Base-by-base conservation (phyloP, 2,888 invertebrate genomes). In the Villa cingulata region DNA sequence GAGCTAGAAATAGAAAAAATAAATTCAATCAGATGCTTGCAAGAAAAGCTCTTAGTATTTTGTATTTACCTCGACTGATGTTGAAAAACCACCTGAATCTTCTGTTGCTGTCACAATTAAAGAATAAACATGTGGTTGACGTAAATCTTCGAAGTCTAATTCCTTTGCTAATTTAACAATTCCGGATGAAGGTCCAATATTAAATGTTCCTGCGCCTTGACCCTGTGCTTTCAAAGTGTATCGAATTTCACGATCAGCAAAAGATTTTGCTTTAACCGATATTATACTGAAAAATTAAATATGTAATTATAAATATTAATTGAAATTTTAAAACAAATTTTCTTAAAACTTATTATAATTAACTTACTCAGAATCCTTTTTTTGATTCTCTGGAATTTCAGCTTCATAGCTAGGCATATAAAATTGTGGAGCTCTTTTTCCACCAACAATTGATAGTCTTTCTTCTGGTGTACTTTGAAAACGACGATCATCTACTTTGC, bases 361-460 rank as follows among this genome's bases (percentile, higher is more conserved):
- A 51, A 77, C 88, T 83, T 74, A 95, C 94, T 92, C 94, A 42
- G 92, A 90, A 69, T 94, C 94, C 69, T 92, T 92, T 68, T 88
- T 90, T 72, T 92, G 90, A 68, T 94, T 94, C 71, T 98, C 97
- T 2, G 91, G 90, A 55, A 97, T 94, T 64, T 90, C 90, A 0
- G 94, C 91, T 63, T 88, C 87, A 67, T 97, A 98, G 58, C 86
- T 85, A 7, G 86, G 86, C 76, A 95, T 83, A 68, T 92, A 95
- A 73, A 98, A 97, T 71, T 98, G 97, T 0, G 98, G 98, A 0
- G 94, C 89, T 34, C 96, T 76, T 64, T 95, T 92, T 49, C 96
- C 97, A n/a, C 95, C 96, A 19, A 94, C 89, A 62, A 96, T 95
- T 54, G 90, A 90, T 46, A 94, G 71, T 12, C 91, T 77, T 62